Base-by-base conservation (phyloP, 2,113 vertebrate genomes). In the Marcusenius ussheri region DNA sequence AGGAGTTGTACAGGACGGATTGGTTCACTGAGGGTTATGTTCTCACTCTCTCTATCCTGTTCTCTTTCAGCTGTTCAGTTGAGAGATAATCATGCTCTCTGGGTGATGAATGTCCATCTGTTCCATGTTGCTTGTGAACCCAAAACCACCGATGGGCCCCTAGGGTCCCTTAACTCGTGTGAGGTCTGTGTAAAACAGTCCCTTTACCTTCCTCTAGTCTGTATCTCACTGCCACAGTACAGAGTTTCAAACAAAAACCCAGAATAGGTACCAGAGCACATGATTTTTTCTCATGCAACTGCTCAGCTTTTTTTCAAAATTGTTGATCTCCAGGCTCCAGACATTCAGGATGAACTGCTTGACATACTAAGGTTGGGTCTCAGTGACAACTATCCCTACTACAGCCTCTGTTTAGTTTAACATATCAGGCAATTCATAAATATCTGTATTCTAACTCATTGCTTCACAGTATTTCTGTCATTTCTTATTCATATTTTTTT, bases 21-120 rank as follows among this genome's bases (percentile, higher is more conserved):
- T 13, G 21, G 46, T 85, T 15, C 24, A 21, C 6, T 50, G 58
- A 49, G 62, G 58, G 8, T 17, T 46, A 21, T 3, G 39, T 17
- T 88, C 51, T 47, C n/a, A 35, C 42, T 89, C 88, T 47, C 62
- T 15, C 27, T 39, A n/a, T 83, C 21, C 80, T 27, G 1, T 24
- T 83, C 53, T 15, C 19, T 45, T 51, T 51, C 49, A 47, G 35
- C 77, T 46, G n/a, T 62, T 27, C 42, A 62, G 80, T 84, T 58
- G 15, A 3, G 7, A 3, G 89, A 87, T 87, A 87, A 87, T 87
- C n/a, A 17, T 24, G 45, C 50, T 51, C n/a, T 87, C 85, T 87
- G 85, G 39, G 74, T 53, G 86, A 91, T 86, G 88, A 70, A 27
- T 42, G 66, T 83, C 91, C 88, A 89, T 93, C 93, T 93, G 93